Base-by-base conservation (phyloP, 2,888 invertebrate genomes). In the Adineta ricciae region DNA sequence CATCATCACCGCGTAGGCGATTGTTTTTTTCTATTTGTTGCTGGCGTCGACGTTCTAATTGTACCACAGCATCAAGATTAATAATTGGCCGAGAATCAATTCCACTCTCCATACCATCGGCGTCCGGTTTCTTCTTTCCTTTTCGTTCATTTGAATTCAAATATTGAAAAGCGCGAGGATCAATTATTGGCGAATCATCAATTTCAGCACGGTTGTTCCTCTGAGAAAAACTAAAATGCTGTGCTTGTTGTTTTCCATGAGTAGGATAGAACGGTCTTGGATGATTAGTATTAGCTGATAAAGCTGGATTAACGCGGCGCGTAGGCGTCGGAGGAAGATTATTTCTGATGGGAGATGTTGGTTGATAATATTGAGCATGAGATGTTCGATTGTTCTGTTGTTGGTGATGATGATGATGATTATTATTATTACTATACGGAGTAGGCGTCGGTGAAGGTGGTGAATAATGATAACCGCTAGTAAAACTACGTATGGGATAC, bases 21-120 rank as follows among this genome's bases (percentile, higher is more conserved):
- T 38, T 78, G 8, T 78, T 78, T n/a, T 78, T 78, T 41, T 41
- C 41, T 8, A 78, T 41, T 1, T 41, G 38, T 41, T 50, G 84
- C 52, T 85, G n/a, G n/a, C 83, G 54, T 24, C 73, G 73, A n/a
- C 84, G 72, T 36, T 85, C 83, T 27, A 85, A 50, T 41, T 85
- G 83, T 85, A 49, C 41, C 19, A 85, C 83, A 32, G 85, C 85
- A 78, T 85, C 85, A n/a, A 83, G 84, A 73, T 85, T 85, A 36
- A 73, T 85, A 32, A 72, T 49, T 21, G 85, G 73, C 24, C 52
- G 78, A 11, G 73, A 50, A 78, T 85, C 85, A 19, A 85, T 73
- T 36, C 85, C 85, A 52, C 78, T 78, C n/a, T 78, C 78, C 0
- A 41, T 21, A 19, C 41, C 78, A 41, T 78, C 1, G 1, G 36